phyloP scores from a whole-genome alignment of 1,140 invertebrate genomes.

The Drosophila truncata region DNA sequence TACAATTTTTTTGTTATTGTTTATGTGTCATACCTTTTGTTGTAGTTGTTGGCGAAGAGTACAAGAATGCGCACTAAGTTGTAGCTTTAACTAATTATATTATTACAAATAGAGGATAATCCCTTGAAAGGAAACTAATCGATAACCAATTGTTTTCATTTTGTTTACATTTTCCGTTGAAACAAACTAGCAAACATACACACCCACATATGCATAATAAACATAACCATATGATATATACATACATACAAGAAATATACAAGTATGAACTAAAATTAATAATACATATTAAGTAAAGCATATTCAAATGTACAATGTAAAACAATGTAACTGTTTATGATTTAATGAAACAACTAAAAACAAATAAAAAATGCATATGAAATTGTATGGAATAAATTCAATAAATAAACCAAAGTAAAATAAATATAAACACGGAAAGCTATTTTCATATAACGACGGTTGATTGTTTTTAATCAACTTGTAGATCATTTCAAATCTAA shows the following conservation, averaged over 20 bases:
- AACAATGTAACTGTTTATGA: slow-evolving; percentile 80
- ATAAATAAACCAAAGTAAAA: slow-evolving; percentile 75
- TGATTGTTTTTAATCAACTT: not conserved
- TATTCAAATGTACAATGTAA: slow-evolving; percentile 81
- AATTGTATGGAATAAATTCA: slow-evolving; percentile 74
- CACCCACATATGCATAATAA: slow-evolving; percentile 54
- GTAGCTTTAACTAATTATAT: slow-evolving; percentile 77
- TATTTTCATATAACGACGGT: not conserved
- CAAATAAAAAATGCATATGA: slow-evolving; percentile 40
- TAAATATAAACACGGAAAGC: not conserved
- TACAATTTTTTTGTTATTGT: slow-evolving; percentile 65
- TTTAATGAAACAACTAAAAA: slow-evolving; percentile 47
- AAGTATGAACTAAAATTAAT: slow-evolving; percentile 58
- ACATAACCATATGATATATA: slow-evolving; percentile 48
- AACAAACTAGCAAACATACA: slow-evolving; percentile 30
- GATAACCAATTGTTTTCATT: slow-evolving; percentile 61
- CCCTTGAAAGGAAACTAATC: slow-evolving; percentile 29
- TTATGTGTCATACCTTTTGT: slow-evolving; percentile 64
- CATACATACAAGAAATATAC: slow-evolving; percentile 57
- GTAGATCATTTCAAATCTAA: not conserved
- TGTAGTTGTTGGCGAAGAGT: slow-evolving; percentile 67
- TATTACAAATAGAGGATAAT: slow-evolving; percentile 19
- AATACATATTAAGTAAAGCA: slow-evolving; percentile 68
- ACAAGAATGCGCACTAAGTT: slow-evolving; percentile 80
- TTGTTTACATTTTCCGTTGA: slow-evolving; percentile 60